Conservation (phyloP, 1,140 invertebrate genomes). For the Drosophila nannoptera region DNA sequence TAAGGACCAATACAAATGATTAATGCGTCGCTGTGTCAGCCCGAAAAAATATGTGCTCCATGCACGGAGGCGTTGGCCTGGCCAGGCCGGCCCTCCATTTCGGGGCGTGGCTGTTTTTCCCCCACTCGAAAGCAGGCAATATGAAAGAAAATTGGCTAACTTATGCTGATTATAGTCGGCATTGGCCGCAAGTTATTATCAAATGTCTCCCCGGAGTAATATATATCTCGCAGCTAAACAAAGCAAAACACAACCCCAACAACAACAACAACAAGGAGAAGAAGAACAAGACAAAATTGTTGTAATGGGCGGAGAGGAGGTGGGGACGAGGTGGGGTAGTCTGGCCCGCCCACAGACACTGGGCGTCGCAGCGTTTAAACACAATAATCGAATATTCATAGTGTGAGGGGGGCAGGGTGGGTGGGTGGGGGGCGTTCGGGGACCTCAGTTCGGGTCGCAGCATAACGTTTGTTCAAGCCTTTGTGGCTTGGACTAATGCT, state of each 20-base stretch:
- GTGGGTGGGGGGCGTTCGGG: not conserved
- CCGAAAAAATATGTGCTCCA: conserved; percentile 57
- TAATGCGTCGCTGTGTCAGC: conserved; percentile 70
- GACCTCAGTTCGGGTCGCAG: not conserved
- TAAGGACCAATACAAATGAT: conserved; percentile 62
- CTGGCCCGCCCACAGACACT: not conserved
- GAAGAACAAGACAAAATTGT: conserved; percentile 1
- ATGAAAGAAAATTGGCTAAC: conserved; percentile 60
- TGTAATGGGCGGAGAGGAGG: too few species aligned
- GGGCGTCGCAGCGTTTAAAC: conserved; percentile 58
- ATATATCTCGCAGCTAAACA: conserved; percentile 49
- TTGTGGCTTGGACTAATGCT: conserved; percentile 49
- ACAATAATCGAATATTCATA: conserved; percentile 71
- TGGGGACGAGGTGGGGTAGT: conserved; percentile 1
- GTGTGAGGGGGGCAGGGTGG: not conserved
- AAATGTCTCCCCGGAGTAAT: conserved; percentile 74
- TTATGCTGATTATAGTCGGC: conserved; percentile 73
- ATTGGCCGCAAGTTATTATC: conserved; percentile 75
- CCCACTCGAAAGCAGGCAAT: conserved; percentile 43
- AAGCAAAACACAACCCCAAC: not conserved
- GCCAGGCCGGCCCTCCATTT: conserved; percentile 9
- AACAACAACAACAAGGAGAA: not conserved
- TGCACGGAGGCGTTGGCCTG: conserved; percentile 13
- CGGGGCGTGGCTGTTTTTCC: conserved; percentile 29
- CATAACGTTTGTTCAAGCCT: conserved; percentile 42